Evolutionary conservation across 1,140 invertebrate species (phyloP).

Genomic region (Eriosoma lanigerum): DNA sequence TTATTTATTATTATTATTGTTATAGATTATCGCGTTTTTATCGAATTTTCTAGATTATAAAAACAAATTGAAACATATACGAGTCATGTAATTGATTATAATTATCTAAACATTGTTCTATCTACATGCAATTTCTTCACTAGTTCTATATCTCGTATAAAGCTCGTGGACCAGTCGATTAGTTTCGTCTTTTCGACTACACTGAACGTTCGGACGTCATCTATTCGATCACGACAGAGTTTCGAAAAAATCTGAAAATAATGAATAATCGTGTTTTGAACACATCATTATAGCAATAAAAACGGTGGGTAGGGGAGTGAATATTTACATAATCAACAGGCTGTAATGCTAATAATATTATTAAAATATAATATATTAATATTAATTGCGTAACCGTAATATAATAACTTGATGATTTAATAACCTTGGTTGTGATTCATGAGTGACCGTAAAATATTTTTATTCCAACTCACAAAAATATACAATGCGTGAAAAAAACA

Average conservation of each 20-base stretch:
- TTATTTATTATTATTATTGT: too few relatives aligned
- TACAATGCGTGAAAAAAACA: too few relatives aligned
- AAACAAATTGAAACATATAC: too few relatives aligned
- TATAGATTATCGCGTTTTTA: too few relatives aligned
- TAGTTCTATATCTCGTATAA: background rate
- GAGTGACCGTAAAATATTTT: too few relatives aligned
- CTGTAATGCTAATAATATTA: background rate
- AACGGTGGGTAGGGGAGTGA: background rate
- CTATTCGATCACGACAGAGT: background rate
- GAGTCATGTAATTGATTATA: too few relatives aligned
- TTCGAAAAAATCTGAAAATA: slow-evolving; percentile 7
- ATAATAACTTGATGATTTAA: too few relatives aligned
- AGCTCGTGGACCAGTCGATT: background rate
- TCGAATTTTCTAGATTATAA: too few relatives aligned
- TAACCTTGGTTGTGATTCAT: too few relatives aligned
- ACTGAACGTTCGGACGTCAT: background rate
- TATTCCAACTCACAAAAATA: too few relatives aligned
- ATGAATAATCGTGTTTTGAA: background rate
- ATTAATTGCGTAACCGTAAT: too few relatives aligned
- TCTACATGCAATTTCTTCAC: background rate
- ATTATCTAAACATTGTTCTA: background rate
- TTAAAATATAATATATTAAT: too few relatives aligned
- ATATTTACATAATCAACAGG: background rate
- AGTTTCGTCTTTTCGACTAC: slow-evolving; percentile 25
- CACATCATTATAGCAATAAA: background rate